Conservation (phyloP, 2,113 vertebrate genomes). For the Pogona vitticeps region DNA sequence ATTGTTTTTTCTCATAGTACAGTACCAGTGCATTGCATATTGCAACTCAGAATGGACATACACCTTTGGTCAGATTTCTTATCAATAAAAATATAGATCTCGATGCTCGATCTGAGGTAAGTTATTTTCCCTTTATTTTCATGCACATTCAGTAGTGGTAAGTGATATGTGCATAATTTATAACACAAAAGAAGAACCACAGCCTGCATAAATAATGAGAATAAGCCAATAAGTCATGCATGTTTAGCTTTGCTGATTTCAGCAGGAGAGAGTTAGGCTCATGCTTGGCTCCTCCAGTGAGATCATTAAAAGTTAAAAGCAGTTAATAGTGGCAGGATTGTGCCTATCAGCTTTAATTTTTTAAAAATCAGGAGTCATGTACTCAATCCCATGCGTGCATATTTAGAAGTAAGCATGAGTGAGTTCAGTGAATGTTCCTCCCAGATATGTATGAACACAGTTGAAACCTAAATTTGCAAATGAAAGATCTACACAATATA, state of each 20-base stretch:
- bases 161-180: not conserved
- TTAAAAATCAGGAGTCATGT: not conserved
- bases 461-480: not conserved
- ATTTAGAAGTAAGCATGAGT: not conserved
- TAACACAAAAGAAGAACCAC: not conserved
- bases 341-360: not conserved
- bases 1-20: constrained; percentile 71
- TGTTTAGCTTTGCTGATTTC: not conserved
- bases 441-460: not conserved
- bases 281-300: not conserved
- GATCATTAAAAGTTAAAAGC: not conserved
- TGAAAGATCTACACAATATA: not conserved
- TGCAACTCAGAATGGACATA: constrained; percentile 79
- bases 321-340: not conserved
- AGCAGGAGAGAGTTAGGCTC: not conserved
- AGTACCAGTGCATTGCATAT: constrained; percentile 76
- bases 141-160: not conserved
- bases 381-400: not conserved
- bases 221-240: not conserved
- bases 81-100: constrained; percentile 74
- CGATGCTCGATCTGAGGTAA: constrained; percentile 79
- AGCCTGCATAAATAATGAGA: not conserved
- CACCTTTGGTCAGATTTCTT: constrained; percentile 81
- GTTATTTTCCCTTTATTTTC: constrained; percentile 12
- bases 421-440: not conserved